Conservation (phyloP, 2,888 invertebrate genomes). For the Lingula anatina region DNA sequence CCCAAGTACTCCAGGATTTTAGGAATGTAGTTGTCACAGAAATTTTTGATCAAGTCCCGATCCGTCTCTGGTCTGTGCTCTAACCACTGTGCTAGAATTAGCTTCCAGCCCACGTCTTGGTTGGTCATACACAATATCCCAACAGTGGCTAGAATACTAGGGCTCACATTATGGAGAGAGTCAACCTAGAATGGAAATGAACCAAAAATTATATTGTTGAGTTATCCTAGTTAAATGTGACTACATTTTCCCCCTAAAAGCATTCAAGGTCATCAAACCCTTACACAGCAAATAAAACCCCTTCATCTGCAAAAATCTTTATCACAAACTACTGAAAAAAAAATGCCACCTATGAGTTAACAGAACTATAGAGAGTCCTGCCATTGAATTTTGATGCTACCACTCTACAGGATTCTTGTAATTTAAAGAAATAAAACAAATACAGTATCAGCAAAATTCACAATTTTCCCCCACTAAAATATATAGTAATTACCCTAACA, state of each 20-base stretch:
- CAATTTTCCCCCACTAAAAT: background rate
- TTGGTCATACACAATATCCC: constrained; percentile 41
- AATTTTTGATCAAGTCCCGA: constrained; percentile 30
- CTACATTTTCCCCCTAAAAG: no score
- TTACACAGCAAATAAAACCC: no score
- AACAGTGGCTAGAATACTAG: constrained; percentile 41
- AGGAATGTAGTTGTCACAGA: constrained; percentile 38
- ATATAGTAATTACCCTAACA: background rate
- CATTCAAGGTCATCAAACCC: no score
- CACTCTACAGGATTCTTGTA: background rate
- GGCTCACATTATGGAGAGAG: constrained; percentile 34
- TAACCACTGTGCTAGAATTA: constrained; percentile 46
- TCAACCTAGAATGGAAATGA: constrained; percentile 27
- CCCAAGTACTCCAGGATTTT: constrained; percentile 31
- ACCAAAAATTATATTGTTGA: background rate
- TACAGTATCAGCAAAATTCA: no score
- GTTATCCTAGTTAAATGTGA: no score
- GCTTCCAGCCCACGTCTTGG: constrained; percentile 45
- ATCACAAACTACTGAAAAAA: no score
- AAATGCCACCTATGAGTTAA: no score
- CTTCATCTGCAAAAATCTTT: no score
- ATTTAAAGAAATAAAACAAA: background rate
- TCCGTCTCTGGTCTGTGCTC: constrained; percentile 37
- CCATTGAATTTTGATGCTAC: no score
- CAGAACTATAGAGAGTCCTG: no score